Evolutionary conservation across 1,140 invertebrate species (phyloP).

Genomic region (Saxidomus purpurata): DNA sequence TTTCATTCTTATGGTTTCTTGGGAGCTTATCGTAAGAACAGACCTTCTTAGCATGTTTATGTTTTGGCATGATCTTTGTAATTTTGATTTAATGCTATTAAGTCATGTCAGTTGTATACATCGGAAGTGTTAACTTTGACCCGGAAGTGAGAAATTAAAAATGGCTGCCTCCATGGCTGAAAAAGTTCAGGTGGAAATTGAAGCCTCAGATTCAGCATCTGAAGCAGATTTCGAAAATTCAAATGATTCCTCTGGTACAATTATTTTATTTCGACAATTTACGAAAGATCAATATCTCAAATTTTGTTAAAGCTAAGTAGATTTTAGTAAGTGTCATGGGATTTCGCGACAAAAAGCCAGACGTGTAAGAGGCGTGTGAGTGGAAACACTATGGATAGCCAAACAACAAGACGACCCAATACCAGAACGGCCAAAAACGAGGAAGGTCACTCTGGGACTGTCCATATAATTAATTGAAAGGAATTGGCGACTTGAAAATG

Average conservation of each 20-base stretch:
- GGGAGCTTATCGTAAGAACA: neutral
- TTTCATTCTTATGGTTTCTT: neutral
- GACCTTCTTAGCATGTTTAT: neutral
- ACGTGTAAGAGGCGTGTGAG: too few relatives aligned
- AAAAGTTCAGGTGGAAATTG: constrained; percentile 50
- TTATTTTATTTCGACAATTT: neutral
- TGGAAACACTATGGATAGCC: too few relatives aligned
- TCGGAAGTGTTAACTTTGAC: neutral
- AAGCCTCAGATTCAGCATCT: constrained; percentile 32
- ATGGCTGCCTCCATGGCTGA: constrained; percentile 45
- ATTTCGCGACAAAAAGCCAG: neutral
- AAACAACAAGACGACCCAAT: too few relatives aligned
- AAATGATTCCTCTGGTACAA: neutral
- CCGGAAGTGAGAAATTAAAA: neutral
- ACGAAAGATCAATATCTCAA: neutral
- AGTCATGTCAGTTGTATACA: neutral
- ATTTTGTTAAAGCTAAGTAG: neutral
- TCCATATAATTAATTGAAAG: too few relatives aligned
- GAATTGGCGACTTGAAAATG: too few relatives aligned
- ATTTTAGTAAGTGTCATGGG: neutral
- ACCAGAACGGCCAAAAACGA: too few relatives aligned
- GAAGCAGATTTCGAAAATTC: constrained; percentile 49
- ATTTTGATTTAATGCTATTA: neutral
- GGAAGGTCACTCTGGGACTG: too few relatives aligned
- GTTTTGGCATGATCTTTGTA: neutral